These are phyloP conservation scores for Rambutsinella grinnellia DNA, from an alignment of 2,888 invertebrate genomes.

Conservation along the genomic window DNA sequence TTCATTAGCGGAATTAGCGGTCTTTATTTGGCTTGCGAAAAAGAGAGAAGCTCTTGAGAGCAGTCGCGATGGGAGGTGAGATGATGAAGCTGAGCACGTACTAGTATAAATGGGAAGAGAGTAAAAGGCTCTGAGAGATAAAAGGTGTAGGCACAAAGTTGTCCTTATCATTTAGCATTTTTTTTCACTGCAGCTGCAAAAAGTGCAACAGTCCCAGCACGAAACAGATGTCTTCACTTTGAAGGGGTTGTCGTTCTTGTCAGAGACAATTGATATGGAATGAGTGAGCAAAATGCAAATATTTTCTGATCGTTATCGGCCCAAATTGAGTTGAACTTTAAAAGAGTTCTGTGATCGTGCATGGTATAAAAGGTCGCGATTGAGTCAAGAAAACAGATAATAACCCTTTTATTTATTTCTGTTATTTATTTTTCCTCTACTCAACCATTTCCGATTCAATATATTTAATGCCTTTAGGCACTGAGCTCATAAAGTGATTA, in stretches of 20 bases:
- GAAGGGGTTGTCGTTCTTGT: not conserved
- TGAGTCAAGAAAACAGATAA: not conserved
- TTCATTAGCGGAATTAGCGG: slow-evolving; percentile 43
- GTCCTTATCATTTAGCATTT: not conserved
- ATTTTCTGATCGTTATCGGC: too few species aligned
- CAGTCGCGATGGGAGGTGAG: not conserved
- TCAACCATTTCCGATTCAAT: too few species aligned
- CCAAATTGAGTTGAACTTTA: too few species aligned
- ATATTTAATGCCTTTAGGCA: too few species aligned
- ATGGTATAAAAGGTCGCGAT: too few species aligned
- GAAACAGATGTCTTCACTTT: slow-evolving; percentile 29
- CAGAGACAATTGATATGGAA: slow-evolving; percentile 33
- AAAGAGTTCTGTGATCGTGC: too few species aligned
- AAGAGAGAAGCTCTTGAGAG: too few species aligned
- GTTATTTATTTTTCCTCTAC: too few species aligned
- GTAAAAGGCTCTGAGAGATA: not conserved
- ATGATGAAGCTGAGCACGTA: slow-evolving; percentile 2
- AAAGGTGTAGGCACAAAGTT: not conserved
- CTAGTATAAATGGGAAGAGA: not conserved
- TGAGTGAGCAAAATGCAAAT: slow-evolving; percentile 47
- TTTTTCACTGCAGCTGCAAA: not conserved
- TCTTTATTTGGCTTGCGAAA: slow-evolving; percentile 6
- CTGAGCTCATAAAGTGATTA: too few species aligned
- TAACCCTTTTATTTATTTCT: too few species aligned
- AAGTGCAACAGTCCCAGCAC: slow-evolving; percentile 14